These are phyloP conservation scores for Peribatodes rhomboidaria DNA, from an alignment of 2,888 invertebrate species.

Conservation along the genomic window DNA sequence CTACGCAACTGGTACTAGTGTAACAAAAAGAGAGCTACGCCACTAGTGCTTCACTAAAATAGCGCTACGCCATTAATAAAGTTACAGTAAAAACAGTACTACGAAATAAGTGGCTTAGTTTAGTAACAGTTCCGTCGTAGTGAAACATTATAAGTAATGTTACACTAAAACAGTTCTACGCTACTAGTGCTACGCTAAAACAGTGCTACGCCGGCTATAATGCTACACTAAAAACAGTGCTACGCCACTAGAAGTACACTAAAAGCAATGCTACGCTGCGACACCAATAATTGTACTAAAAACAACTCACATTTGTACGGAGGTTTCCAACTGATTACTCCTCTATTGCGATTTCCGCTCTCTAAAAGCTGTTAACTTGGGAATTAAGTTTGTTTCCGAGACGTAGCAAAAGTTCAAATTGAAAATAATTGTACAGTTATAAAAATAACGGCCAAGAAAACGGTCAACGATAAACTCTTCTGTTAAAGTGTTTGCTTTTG, in stretches of 20 bases:
- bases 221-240: neutral
- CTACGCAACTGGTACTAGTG: too few relatives aligned
- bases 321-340: conserved; percentile 12
- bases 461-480: conserved; percentile 32
- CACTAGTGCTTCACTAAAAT: too few relatives aligned
- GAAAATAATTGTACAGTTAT: conserved; percentile 40
- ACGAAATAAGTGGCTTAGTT: too few relatives aligned
- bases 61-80: too few relatives aligned
- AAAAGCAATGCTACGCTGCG: neutral
- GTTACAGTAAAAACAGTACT: too few relatives aligned
- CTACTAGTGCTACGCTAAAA: neutral
- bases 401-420: conserved; percentile 37
- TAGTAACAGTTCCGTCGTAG: too few relatives aligned
- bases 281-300: neutral
- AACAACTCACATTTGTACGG: neutral
- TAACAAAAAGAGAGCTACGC: too few relatives aligned
- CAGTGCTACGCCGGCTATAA: neutral
- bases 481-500: conserved; percentile 28
- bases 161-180: too few relatives aligned
- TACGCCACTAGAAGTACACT: neutral
- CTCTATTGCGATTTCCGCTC: conserved; percentile 16
- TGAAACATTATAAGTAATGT: too few relatives aligned
- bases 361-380: conserved; percentile 35
- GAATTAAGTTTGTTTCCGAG: conserved; percentile 37
- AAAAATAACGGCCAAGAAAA: conserved; percentile 35